A percentile compares a stretch with the other conserved stretches of the same genome.
Evolutionary conservation across 2,888 invertebrate genomes (phyloP).

Genomic region (Drosophila austrosaltans): DNA sequence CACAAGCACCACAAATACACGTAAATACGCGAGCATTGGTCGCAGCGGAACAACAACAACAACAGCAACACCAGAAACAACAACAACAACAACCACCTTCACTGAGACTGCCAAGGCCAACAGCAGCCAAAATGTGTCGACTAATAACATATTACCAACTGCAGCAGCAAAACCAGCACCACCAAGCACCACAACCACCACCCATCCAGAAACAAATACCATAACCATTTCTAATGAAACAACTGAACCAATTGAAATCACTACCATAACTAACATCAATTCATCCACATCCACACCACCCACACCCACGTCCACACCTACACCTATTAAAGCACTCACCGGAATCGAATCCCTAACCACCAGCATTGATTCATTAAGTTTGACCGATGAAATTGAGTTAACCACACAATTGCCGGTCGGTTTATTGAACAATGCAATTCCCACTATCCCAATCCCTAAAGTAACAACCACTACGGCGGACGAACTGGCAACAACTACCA

Average conservation of each 20-base stretch:
- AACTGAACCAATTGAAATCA: conserved; percentile 79
- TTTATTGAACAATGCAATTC: conserved; percentile 37
- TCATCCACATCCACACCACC: conserved; percentile 61
- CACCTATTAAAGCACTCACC: conserved; percentile 43
- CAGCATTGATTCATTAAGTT: conserved; percentile 34
- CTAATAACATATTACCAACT: conserved; percentile 60
- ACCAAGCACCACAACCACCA: conserved; percentile 37
- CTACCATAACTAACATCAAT: conserved; percentile 55
- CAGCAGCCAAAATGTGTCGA: conserved; percentile 60
- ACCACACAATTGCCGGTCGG: conserved; percentile 42
- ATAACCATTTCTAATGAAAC: conserved; percentile 72
- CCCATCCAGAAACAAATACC: conserved; percentile 47
- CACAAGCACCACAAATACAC: conserved; percentile 74
- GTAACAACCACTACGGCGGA: conserved; percentile 40
- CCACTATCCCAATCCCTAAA: conserved; percentile 33
- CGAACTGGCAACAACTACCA: conserved; percentile 46
- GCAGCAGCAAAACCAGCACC: conserved; percentile 49
- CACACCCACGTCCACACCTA: conserved; percentile 58
- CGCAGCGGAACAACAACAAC: conserved; percentile 79
- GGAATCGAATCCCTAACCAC: conserved; percentile 45
- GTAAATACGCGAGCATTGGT: conserved; percentile 81
- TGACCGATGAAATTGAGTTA: conserved; percentile 22
- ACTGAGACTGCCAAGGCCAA: conserved; percentile 64
- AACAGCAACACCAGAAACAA: conserved; percentile 60
- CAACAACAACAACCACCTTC: conserved; percentile 57